Evolutionary conservation across 2,113 vertebrate species (phyloP).

Genomic region (Xiphophorus hellerii): DNA sequence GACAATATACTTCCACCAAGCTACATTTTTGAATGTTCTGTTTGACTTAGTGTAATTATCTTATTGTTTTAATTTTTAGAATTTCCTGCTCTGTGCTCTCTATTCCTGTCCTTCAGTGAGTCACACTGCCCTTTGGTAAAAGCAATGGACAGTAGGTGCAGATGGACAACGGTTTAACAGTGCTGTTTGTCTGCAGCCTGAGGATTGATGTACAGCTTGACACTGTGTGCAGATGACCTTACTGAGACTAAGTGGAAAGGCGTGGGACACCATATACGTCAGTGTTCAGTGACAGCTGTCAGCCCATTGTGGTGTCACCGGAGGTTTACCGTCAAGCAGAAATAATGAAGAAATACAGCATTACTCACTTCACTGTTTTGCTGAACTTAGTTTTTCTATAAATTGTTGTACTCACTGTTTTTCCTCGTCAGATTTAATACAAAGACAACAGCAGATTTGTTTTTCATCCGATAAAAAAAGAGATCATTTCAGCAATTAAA

Average conservation of each 20-base stretch:
- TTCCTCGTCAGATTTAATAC: not conserved
- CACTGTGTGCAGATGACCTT: constrained; percentile 32
- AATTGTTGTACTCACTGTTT: not conserved
- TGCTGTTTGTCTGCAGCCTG: constrained; percentile 46
- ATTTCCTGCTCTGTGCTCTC: not conserved
- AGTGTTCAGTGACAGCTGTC: constrained; percentile 22
- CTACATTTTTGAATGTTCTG: not conserved
- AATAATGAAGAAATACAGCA: not conserved
- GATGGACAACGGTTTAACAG: constrained; percentile 61
- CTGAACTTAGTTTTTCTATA: not conserved
- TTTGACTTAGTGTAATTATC: too few relatives aligned
- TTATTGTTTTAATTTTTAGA: not conserved
- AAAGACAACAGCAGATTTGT: not conserved
- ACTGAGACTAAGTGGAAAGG: constrained; percentile 32
- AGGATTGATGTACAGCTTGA: constrained; percentile 51
- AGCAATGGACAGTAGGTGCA: constrained; percentile 32
- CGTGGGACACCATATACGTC: constrained; percentile 5
- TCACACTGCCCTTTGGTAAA: constrained; percentile 38
- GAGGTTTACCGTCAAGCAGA: constrained; percentile 1
- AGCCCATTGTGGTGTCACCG: not conserved
- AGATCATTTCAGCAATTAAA: not conserved
- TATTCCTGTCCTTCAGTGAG: constrained; percentile 20
- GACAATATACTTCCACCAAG: too few relatives aligned
- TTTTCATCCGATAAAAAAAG: not conserved
- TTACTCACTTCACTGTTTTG: not conserved